Evolutionary conservation across 2,797 vertebrate species (phyloP).

Genomic region (Molossus alvarezi): DNA sequence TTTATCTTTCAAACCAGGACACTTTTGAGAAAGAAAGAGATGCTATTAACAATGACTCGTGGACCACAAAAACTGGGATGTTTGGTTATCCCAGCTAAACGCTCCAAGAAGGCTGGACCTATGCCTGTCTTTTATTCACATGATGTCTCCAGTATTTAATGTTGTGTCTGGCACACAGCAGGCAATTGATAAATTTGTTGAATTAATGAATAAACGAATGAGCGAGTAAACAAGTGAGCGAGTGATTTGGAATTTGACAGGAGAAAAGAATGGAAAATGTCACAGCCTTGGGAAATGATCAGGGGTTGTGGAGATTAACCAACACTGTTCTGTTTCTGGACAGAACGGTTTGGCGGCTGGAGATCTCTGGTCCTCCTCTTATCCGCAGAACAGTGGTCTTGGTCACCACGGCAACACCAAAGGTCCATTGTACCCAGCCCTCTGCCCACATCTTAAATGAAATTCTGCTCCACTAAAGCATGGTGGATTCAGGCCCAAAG

Average conservation of each 20-base stretch:
- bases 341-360: neutral
- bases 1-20: neutral
- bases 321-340: neutral
- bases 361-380: neutral
- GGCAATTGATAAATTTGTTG: neutral
- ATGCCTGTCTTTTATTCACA: neutral
- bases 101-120: neutral
- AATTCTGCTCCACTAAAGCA: neutral
- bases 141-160: neutral
- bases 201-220: neutral
- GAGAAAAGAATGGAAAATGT: slow-evolving; percentile 31
- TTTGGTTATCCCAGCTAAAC: neutral
- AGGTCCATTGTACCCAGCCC: neutral
- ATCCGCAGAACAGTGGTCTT: neutral
- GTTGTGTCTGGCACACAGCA: neutral
- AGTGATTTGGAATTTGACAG: neutral
- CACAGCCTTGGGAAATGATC: neutral
- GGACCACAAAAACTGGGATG: neutral
- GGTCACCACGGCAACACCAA: neutral
- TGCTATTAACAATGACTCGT: neutral
- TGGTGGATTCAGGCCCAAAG: neutral
- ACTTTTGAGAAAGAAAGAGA: neutral
- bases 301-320: neutral
- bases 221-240: neutral
- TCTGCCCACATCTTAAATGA: neutral